Percentiles rank a stretch among this genome's conserved stretches.
Evolutionary conservation across 2,113 vertebrate species (phyloP).

Genomic region (Pelobates fuscus): DNA sequence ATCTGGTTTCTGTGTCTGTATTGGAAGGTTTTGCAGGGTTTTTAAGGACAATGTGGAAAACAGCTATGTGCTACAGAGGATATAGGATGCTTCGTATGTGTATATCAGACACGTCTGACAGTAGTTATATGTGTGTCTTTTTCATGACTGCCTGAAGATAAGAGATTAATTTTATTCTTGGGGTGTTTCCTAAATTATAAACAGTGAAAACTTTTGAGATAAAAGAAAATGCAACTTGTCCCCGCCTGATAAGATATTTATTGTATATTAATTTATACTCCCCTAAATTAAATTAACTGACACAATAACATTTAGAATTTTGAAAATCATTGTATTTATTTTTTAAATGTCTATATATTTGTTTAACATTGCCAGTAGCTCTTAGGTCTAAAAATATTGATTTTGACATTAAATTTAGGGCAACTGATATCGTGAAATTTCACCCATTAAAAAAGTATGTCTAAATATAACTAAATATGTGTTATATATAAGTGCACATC

Average conservation of each 20-base stretch:
- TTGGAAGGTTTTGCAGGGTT: constrained; percentile 37
- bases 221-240: constrained; percentile 66
- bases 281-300: neutral
- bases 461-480: no score
- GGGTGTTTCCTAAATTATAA: constrained; percentile 71
- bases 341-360: no score
- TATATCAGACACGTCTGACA: constrained; percentile 26
- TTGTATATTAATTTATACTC: constrained; percentile 16
- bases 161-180: constrained; percentile 69
- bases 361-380: no score
- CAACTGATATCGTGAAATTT: no score
- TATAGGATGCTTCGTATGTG: constrained; percentile 59
- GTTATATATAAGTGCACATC: no score
- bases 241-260: constrained; percentile 70
- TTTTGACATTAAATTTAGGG: no score
- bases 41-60: constrained; percentile 55
- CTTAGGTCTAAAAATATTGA: no score
- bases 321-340: no score
- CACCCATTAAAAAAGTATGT: no score
- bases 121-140: neutral
- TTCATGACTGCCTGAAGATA: constrained; percentile 65
- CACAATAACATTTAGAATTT: no score
- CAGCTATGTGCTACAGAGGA: constrained; percentile 60
- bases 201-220: constrained; percentile 67
- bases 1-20: constrained; percentile 24